These are phyloP conservation scores for Lithophane ornitopus DNA, from an alignment of 2,888 invertebrate genomes.

Conservation along the genomic window DNA sequence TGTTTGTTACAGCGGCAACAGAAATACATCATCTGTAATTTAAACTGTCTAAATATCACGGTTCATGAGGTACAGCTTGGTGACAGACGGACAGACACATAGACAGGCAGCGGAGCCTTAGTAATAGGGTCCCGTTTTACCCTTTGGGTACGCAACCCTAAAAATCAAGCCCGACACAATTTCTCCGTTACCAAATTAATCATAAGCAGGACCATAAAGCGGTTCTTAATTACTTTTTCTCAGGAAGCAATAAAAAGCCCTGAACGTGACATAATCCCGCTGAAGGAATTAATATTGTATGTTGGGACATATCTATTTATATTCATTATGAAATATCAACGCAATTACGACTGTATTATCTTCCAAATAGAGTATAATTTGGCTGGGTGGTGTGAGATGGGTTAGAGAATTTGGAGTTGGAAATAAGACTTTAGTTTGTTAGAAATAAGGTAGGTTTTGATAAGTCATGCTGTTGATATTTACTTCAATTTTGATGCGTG, in stretches of 20 bases:
- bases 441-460: conserved; percentile 18
- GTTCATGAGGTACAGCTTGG: too few species aligned
- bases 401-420: background rate
- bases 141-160: too few species aligned
- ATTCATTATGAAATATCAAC: conserved; percentile 3
- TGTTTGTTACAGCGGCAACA: too few species aligned
- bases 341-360: conserved; percentile 24
- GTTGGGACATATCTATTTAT: conserved; percentile 48
- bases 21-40: too few species aligned
- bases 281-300: conserved; percentile 58
- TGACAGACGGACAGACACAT: too few species aligned
- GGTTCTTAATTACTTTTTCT: conserved; percentile 65
- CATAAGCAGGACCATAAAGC: conserved; percentile 51
- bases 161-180: conserved; percentile 21
- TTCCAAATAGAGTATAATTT: conserved; percentile 7
- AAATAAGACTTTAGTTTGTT: background rate
- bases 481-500: conserved; percentile 43
- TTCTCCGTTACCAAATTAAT: conserved; percentile 37
- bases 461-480: background rate
- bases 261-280: conserved; percentile 57
- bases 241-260: conserved; percentile 61
- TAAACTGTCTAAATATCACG: too few species aligned
- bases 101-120: too few species aligned
- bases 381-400: background rate
- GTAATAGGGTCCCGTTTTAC: too few species aligned